Evolutionary conservation across 92 coral and sea anemone species (phyloP).

Genomic region (Actinernus sp.): DNA sequence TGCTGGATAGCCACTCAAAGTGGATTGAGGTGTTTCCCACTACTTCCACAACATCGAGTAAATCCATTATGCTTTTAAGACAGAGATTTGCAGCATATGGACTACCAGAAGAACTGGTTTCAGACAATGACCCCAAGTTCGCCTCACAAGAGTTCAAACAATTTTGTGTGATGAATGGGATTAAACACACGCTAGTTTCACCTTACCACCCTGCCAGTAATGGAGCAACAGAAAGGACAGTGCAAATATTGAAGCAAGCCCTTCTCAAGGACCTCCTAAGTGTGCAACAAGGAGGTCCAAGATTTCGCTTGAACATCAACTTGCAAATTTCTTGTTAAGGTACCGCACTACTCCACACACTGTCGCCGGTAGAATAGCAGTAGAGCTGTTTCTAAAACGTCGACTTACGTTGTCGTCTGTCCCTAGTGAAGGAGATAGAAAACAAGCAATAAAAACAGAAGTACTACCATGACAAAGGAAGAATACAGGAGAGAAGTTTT

Average conservation of each 20-base stretch:
- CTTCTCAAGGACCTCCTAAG: too few species aligned
- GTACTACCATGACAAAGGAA: constrained; percentile 35
- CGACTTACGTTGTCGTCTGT: constrained; percentile 41
- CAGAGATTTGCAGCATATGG: constrained; percentile 25
- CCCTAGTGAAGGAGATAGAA: constrained; percentile 31
- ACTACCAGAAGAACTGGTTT: constrained; percentile 25
- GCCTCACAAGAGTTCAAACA: constrained; percentile 7
- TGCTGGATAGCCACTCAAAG: constrained; percentile 19
- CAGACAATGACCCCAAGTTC: constrained; percentile 18
- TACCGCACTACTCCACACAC: constrained; percentile 54
- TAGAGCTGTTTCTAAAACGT: constrained; percentile 40
- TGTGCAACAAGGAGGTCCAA: too few species aligned
- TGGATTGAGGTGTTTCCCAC: constrained; percentile 13
- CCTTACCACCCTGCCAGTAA: constrained; percentile 53
- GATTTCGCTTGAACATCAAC: constrained; percentile 8
- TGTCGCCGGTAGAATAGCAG: constrained; percentile 52
- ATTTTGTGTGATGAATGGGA: constrained; percentile 14
- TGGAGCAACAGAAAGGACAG: constrained; percentile 47
- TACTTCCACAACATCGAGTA: constrained; percentile 10
- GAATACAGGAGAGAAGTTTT: too few species aligned
- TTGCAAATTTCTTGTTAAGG: constrained; percentile 34
- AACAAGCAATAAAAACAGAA: constrained; percentile 41
- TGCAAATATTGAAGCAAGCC: too few species aligned
- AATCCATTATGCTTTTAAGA: constrained; percentile 19
- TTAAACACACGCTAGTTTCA: constrained; percentile 30